These are phyloP conservation scores for Oxyruncus cristatus DNA, from an alignment of 2,113 vertebrate species.

Conservation along the genomic window DNA sequence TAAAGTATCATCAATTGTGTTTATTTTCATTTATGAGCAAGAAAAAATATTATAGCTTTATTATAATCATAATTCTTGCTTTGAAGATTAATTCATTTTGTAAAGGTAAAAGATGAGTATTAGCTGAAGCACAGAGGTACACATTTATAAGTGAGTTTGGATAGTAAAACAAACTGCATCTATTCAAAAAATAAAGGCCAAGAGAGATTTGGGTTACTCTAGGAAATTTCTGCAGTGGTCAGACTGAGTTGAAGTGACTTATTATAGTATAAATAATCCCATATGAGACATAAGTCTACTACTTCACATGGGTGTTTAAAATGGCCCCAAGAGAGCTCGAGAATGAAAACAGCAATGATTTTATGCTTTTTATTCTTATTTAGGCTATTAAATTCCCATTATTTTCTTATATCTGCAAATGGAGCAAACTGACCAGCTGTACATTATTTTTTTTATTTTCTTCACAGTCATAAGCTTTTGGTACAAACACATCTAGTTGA, in stretches of 20 bases:
- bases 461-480: background rate
- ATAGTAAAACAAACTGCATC: background rate
- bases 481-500: background rate
- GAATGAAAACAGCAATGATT: conserved; percentile 1
- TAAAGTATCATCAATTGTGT: background rate
- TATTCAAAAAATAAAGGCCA: background rate
- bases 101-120: background rate
- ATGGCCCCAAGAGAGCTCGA: background rate
- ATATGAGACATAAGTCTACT: background rate
- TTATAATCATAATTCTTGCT: background rate
- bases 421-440: background rate
- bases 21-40: background rate
- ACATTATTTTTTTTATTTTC: background rate
- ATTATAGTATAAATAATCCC: background rate
- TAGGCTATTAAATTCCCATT: background rate
- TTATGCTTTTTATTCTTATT: background rate
- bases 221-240: background rate
- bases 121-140: background rate
- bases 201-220: background rate
- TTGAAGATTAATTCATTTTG: background rate
- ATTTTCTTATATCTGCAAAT: background rate
- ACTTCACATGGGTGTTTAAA: background rate
- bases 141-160: background rate
- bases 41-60: background rate
- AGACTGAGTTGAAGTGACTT: conserved; percentile 1